Conservation (phyloP, 1,140 invertebrate species). For the Pectinophora gossypiella region DNA sequence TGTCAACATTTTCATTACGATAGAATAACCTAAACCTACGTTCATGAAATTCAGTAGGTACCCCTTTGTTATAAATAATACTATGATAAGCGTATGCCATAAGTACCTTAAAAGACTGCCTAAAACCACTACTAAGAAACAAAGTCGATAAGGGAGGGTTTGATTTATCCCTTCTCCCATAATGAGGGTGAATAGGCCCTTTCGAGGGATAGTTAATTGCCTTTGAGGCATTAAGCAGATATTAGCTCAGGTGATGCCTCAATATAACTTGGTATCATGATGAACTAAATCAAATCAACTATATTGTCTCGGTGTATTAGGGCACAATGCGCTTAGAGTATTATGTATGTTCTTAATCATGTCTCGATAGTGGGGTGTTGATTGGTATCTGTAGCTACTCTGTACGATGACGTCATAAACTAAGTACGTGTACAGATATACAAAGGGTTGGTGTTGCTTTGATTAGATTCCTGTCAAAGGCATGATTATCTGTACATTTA, state of each 20-base stretch:
- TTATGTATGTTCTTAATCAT: not conserved
- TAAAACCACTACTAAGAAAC: not conserved
- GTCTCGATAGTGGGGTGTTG: not conserved
- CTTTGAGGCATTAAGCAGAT: conserved; percentile 14
- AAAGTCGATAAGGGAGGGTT: not conserved
- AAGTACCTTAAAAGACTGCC: conserved; percentile 12
- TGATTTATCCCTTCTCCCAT: not conserved
- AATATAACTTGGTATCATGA: not conserved
- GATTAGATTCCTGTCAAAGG: too few species aligned
- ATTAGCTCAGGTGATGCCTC: conserved; percentile 7
- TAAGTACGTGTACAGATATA: too few species aligned
- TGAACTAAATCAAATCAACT: conserved; percentile 23
- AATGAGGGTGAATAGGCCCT: not conserved
- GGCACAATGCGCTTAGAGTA: not conserved
- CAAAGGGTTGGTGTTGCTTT: too few species aligned
- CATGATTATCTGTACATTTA: too few species aligned
- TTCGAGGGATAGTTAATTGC: not conserved
- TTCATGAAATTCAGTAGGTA: too few species aligned
- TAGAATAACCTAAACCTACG: too few species aligned
- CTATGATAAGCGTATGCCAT: too few species aligned
- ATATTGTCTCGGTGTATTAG: not conserved
- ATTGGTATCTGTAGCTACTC: too few species aligned
- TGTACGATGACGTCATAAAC: too few species aligned
- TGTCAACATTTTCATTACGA: too few species aligned
- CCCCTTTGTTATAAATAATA: too few species aligned